Base-by-base conservation (phyloP, 92 coral and sea anemone genomes). In the Pocillopora grandis region DNA sequence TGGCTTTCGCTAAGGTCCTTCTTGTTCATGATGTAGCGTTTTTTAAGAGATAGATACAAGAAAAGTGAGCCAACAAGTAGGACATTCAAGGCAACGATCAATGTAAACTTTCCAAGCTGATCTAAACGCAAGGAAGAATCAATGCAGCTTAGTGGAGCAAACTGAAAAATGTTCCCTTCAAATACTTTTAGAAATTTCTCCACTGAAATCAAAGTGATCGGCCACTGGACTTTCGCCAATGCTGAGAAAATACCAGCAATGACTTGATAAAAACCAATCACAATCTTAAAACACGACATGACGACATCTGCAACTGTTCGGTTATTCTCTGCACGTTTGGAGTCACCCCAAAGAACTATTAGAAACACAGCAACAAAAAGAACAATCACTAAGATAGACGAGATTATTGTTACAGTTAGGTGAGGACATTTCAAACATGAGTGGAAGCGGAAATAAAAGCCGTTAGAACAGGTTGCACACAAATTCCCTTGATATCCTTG, bases 201-300 rank as follows among this genome's bases (percentile, higher is more conserved):
- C 12, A 85, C 58, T 66, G 78, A 77, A 60, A 85, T 67, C 63
- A 85, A 75, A 21, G 88, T 84, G 14, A 76, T n/a, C 0, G 88
- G 88, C 88, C 88, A 85, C n/a, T 68, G 71, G 36, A 79, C 88
- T 17, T 73, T 77, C 71, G 73, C 80, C 62, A 85, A 70, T 18
- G 88, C 72, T 9, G 88, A 67, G 64, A 85, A 85, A 5, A 85
- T 82, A 9, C 84, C 88, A 20, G 71, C 62, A 75, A 67, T 12
- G 60, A 85, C 88, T 76, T 85, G 88, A 55, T 85, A 85, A 48
- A 85, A 85, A 17, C 88, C 88, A 20, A 78, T 82, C 16, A 85
- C 84, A 77, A 85, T 85, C 84, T 85, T 85, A 20, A 85, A 85
- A 27, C 88, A 78, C 35, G 88, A 85, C 59, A 85, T 77, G 72